Evolutionary conservation across 2,113 vertebrate species (phyloP).

Genomic region (Bubo scandiacus): DNA sequence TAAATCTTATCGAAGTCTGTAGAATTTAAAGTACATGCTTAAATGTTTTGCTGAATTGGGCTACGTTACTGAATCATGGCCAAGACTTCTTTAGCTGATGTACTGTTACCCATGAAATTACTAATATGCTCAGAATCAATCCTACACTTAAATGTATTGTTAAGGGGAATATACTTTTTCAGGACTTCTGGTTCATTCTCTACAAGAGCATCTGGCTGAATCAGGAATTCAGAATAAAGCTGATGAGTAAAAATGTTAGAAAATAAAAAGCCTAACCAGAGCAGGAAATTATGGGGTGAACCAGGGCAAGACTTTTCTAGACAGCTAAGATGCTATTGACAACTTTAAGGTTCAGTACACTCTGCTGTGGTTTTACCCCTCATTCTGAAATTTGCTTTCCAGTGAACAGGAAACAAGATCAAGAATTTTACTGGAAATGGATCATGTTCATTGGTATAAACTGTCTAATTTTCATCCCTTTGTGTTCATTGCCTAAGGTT

Average conservation of each 20-base stretch:
- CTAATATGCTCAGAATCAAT: not conserved
- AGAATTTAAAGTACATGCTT: constrained; percentile 12
- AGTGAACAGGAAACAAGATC: not conserved
- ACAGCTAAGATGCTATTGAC: not conserved
- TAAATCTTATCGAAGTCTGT: not conserved
- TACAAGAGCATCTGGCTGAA: not conserved
- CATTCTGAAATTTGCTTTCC: not conserved
- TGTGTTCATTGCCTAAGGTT: not conserved
- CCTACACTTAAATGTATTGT: not conserved
- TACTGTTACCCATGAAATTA: not conserved
- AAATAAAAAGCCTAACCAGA: not conserved
- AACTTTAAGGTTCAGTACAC: not conserved
- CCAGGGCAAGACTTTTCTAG: not conserved
- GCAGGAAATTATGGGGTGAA: not conserved
- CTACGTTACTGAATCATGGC: not conserved
- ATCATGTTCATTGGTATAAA: not conserved
- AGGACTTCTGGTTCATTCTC: not conserved
- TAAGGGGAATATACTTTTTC: not conserved
- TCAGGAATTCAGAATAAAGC: not conserved
- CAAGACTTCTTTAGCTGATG: not conserved
- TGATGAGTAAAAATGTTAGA: not conserved
- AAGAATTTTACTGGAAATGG: not conserved
- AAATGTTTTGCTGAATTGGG: not conserved
- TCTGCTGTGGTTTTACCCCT: not conserved
- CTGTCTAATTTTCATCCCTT: not conserved